These are phyloP conservation scores for Antennarius striatus DNA, from an alignment of 2,113 vertebrate species.

Conservation along the genomic window DNA sequence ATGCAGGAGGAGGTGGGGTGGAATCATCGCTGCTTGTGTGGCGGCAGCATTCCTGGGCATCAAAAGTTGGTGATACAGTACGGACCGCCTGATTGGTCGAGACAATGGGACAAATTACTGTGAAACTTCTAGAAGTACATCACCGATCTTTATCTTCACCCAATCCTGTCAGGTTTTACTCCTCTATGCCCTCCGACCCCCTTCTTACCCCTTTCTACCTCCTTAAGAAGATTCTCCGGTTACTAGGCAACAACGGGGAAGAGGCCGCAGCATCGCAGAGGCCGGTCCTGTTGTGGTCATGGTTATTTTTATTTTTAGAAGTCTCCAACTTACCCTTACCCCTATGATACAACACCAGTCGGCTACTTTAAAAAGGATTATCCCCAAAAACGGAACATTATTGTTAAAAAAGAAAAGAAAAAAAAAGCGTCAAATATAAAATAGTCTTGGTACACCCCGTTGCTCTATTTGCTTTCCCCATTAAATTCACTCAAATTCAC, in stretches of 20 bases:
- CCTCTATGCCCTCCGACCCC: slow-evolving; percentile 55
- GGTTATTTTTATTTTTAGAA: too few species aligned
- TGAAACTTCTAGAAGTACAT: too few species aligned
- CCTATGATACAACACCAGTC: slow-evolving; percentile 15
- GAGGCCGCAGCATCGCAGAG: slow-evolving; percentile 30
- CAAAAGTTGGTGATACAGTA: too few species aligned
- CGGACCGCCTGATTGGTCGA: too few species aligned
- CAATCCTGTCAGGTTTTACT: slow-evolving; percentile 34
- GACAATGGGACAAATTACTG: too few species aligned
- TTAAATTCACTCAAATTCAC: slow-evolving; percentile 80
- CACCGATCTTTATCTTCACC: too few species aligned
- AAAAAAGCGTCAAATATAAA: slow-evolving; percentile 71
- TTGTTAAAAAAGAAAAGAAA: slow-evolving; percentile 42
- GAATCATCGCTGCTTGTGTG: neutral
- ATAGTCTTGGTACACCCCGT: slow-evolving; percentile 72
- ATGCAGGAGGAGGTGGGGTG: slow-evolving; percentile 25
- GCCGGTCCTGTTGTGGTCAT: slow-evolving; percentile 17
- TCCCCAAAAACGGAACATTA: slow-evolving; percentile 57
- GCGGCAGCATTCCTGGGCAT: too few species aligned
- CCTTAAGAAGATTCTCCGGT: slow-evolving; percentile 58
- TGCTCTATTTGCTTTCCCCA: slow-evolving; percentile 73
- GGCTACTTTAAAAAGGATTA: slow-evolving; percentile 45
- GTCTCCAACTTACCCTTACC: too few species aligned
- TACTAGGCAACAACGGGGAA: slow-evolving; percentile 67
- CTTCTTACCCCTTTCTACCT: slow-evolving; percentile 7